These are phyloP conservation scores for Erinaceus europaeus DNA, from an alignment of 2,113 vertebrate genomes.

Conservation along the genomic window DNA sequence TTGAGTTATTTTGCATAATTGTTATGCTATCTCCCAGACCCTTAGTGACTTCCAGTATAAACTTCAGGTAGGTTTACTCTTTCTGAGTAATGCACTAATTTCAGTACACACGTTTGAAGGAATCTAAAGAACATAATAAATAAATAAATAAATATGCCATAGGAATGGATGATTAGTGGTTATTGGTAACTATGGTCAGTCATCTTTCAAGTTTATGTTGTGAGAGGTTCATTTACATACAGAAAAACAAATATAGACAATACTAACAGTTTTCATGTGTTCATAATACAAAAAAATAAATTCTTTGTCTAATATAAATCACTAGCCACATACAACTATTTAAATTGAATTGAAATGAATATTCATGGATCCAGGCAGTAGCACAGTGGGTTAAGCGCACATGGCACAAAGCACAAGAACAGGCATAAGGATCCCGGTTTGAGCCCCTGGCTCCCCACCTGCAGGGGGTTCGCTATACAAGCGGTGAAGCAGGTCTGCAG, in stretches of 20 bases:
- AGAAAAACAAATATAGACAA: background rate
- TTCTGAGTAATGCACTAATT: background rate
- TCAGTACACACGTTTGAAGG: background rate
- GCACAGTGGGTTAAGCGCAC: no score
- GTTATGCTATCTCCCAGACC: no score
- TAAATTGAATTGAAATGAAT: no score
- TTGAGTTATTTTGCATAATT: no score
- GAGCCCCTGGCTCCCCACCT: no score
- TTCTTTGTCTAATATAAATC: background rate
- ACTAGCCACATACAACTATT: background rate
- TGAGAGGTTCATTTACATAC: background rate
- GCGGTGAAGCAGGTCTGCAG: no score
- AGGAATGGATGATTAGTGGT: background rate
- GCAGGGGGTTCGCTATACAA: no score
- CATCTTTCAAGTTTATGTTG: background rate
- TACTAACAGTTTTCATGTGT: background rate
- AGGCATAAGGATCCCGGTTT: no score
- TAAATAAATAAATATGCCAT: background rate
- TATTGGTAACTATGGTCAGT: background rate
- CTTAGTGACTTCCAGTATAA: background rate
- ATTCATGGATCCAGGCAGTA: no score
- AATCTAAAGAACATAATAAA: background rate
- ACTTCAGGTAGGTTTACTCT: background rate
- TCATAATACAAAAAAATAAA: background rate
- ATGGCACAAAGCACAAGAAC: no score